These are phyloP conservation scores for Protophormia terraenovae DNA, from an alignment of 2,888 invertebrate genomes.

Conservation along the genomic window DNA sequence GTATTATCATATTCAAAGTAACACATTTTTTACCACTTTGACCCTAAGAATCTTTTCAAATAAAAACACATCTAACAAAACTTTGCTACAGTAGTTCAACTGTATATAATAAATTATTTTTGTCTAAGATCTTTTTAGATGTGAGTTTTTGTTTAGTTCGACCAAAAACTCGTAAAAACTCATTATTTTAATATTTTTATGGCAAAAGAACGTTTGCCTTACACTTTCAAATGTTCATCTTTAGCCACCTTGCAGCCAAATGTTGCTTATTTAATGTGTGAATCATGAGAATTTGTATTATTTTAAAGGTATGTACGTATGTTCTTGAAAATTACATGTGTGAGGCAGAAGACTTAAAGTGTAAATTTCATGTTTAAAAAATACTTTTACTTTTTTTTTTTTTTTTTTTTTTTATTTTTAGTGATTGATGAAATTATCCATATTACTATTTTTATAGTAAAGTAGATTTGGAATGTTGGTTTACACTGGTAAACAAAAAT, in stretches of 20 bases:
- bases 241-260: neutral
- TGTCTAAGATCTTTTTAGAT: neutral
- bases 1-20: slow-evolving; percentile 14
- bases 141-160: neutral
- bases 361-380: too few relatives aligned
- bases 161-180: neutral
- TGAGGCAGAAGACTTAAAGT: slow-evolving; percentile 1
- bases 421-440: too few relatives aligned
- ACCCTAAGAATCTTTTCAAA: neutral
- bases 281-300: neutral
- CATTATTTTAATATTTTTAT: slow-evolving; percentile 15
- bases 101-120: slow-evolving; percentile 27
- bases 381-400: too few relatives aligned
- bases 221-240: neutral
- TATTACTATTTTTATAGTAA: too few relatives aligned
- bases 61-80: neutral
- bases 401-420: too few relatives aligned
- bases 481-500: too few relatives aligned
- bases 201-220: neutral
- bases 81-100: slow-evolving; percentile 5
- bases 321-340: neutral
- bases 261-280: neutral
- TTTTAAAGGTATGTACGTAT: neutral
- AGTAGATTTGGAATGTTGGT: too few relatives aligned
- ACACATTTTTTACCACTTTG: neutral